Evolutionary conservation across 2,888 invertebrate genomes (phyloP).

Genomic region (Drosophila putrida): DNA sequence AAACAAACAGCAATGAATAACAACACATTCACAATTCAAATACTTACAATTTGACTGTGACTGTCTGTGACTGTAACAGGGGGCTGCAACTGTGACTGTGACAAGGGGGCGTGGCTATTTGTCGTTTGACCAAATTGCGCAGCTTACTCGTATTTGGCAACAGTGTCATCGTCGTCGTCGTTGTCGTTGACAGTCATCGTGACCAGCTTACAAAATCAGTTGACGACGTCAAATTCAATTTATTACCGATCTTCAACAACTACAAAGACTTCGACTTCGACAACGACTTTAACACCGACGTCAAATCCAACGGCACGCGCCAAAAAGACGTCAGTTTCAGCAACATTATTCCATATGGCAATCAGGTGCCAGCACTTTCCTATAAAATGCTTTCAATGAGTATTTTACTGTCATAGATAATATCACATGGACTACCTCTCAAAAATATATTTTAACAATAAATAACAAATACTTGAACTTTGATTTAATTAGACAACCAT

Average conservation of each 20-base stretch:
- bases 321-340: slow-evolving; percentile 28
- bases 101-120: slow-evolving; percentile 17
- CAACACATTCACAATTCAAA: slow-evolving; percentile 27
- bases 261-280: slow-evolving; percentile 3
- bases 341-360: slow-evolving; percentile 41
- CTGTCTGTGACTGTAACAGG: background rate
- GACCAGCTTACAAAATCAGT: slow-evolving; percentile 46
- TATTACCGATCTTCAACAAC: slow-evolving; percentile 21
- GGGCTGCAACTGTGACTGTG: background rate
- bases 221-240: slow-evolving; percentile 37
- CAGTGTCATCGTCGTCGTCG: slow-evolving; percentile 15
- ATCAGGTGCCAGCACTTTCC: slow-evolving; percentile 39
- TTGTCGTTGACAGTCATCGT: slow-evolving; percentile 28
- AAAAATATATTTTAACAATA: background rate
- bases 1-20: slow-evolving; percentile 40
- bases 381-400: slow-evolving; percentile 18
- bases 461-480: background rate
- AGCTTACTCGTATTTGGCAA: slow-evolving; percentile 57
- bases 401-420: slow-evolving; percentile 20
- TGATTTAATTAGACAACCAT: too few relatives aligned
- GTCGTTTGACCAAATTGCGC: slow-evolving; percentile 48
- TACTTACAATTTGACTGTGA: background rate
- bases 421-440: too few relatives aligned
- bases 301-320: slow-evolving; percentile 46
- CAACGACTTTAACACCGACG: background rate